Base-by-base conservation (phyloP, 2,888 invertebrate genomes). In the Aporophyla lueneburgensis region DNA sequence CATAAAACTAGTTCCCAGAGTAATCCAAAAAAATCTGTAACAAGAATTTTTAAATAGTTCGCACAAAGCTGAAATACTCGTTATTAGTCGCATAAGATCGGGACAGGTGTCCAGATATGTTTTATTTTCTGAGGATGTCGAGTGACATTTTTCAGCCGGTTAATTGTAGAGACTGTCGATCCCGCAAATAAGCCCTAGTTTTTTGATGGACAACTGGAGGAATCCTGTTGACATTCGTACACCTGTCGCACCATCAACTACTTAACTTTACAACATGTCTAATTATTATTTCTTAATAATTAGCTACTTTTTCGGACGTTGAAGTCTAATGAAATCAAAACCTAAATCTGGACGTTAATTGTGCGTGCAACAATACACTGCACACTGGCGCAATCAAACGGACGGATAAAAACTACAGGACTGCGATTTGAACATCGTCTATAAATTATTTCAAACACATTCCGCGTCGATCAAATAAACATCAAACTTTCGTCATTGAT, bases 141-240 rank as follows among this genome's bases (percentile, higher is more conserved):
- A 89, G 92, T 91, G 94, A 94, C 96, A 96, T 96, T 94, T 96
- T 95, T 93, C 92, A 93, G 93, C 90, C 92, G 91, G 94, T 93
- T 95, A 94, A 95, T 94, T 94, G 93, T 93, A 85, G 89, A 86
- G 86, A 85, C 80, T 90, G 91, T 91, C 65, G 70, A 76, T 93
- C 91, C 90, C 87, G 83, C 91, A 90, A 92, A 88, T 92, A 93
- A 93, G 91, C 92, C 90, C 89, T 90, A 92, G 93, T 95, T 95
- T 95, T 95, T 95, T 93, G 92, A 93, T 86, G 89, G 81, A 91
- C 89, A 82, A 86, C 90, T 89, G 84, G 82, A 88, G 89, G 93
- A 93, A 95, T 94, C 93, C 90, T 82, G 92, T 87, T 91, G 91
- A 89, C 90, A 91, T 91, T 91, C 89, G 87, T 77, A 89, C 95